These are phyloP conservation scores for Nixonia krombeini DNA, from an alignment of 1,140 invertebrate genomes.

Conservation along the genomic window DNA sequence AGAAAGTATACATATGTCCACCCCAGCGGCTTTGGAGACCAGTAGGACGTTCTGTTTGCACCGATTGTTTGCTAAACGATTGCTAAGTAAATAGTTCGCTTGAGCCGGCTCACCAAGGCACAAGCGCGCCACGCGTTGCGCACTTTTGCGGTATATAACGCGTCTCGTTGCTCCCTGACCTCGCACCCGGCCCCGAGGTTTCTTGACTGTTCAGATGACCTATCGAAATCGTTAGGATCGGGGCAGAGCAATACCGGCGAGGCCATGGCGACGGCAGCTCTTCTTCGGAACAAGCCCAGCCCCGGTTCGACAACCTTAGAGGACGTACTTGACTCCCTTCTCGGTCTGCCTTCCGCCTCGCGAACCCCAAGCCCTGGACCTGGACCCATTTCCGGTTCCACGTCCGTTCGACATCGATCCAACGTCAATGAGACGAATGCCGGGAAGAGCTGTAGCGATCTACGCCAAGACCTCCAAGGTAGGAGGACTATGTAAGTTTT, in stretches of 20 bases:
- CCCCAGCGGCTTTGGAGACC: too few species aligned
- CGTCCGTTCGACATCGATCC: slow-evolving; percentile 61
- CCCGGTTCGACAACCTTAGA: slow-evolving; percentile 89
- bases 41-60: too few species aligned
- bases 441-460: slow-evolving; percentile 77
- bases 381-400: slow-evolving; percentile 74
- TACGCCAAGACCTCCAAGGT: slow-evolving; percentile 81
- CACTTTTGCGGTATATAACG: too few species aligned
- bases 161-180: too few species aligned
- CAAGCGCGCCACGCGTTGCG: too few species aligned
- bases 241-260: slow-evolving; percentile 65
- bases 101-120: too few species aligned
- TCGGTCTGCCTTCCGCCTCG: slow-evolving; percentile 83
- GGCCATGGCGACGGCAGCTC: slow-evolving; percentile 63
- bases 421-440: slow-evolving; percentile 65
- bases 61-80: too few species aligned
- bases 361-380: slow-evolving; percentile 79
- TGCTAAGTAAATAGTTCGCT: too few species aligned
- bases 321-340: slow-evolving; percentile 91
- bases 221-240: slow-evolving; percentile 60
- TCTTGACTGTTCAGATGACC: slow-evolving; percentile 36
- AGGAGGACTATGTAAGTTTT: slow-evolving; percentile 83
- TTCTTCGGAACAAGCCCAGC: slow-evolving; percentile 73
- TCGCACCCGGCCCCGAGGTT: too few species aligned
- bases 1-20: too few species aligned